phyloP scores from a whole-genome alignment of 2,888 invertebrate species.

The Carpatolechia fugitivella region DNA sequence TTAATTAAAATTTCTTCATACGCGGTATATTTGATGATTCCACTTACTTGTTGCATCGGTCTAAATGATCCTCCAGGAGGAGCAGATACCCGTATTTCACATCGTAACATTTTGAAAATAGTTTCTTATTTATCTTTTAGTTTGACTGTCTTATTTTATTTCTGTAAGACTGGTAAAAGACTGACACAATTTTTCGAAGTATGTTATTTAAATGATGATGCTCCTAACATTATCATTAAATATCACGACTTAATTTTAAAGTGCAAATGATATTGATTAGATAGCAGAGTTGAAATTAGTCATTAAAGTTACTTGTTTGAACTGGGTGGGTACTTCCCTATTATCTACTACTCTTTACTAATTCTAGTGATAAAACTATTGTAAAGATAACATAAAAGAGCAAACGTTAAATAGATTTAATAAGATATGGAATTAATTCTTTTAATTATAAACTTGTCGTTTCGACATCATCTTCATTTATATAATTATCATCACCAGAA shows the following conservation, averaged over 20 bases:
- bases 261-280: background rate
- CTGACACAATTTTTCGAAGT: background rate
- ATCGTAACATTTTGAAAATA: slow-evolving; percentile 4
- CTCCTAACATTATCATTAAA: background rate
- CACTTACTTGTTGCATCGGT: background rate
- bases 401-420: too few relatives aligned
- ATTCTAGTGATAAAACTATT: background rate
- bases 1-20: background rate
- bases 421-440: background rate
- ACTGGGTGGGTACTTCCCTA: background rate
- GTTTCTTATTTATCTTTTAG: too few relatives aligned
- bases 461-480: background rate
- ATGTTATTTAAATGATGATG: background rate
- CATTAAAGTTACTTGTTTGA: background rate
- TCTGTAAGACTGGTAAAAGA: background rate
- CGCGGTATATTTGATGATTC: slow-evolving; percentile 1
- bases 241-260: background rate
- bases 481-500: background rate
- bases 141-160: background rate
- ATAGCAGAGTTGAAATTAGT: background rate
- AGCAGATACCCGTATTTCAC: slow-evolving; percentile 15
- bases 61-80: background rate
- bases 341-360: background rate
- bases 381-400: too few relatives aligned
- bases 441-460: background rate